These are phyloP conservation scores for Phaedon cochleariae DNA, from an alignment of 2,888 invertebrate genomes.

Conservation along the genomic window DNA sequence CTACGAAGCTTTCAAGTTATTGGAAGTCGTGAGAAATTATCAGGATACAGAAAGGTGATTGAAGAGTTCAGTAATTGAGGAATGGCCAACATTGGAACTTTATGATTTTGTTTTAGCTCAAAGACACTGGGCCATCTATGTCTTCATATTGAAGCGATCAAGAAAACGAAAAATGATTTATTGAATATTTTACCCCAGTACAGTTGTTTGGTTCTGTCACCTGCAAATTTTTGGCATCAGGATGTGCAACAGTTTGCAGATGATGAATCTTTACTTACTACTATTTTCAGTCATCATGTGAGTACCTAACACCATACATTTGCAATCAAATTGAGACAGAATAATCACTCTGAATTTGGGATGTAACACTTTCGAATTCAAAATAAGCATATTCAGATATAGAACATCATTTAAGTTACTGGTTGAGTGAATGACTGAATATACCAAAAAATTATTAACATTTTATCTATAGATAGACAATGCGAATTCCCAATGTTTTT, in stretches of 20 bases:
- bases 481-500: no score
- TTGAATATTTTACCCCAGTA: conserved; percentile 82
- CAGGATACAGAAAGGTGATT: conserved; percentile 74
- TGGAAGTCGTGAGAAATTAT: conserved; percentile 87
- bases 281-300: conserved; percentile 86
- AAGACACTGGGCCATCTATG: conserved; percentile 83
- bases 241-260: conserved; percentile 80
- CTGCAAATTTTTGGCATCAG: conserved; percentile 93
- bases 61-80: no score
- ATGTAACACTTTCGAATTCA: no score
- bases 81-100: no score
- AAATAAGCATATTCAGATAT: no score
- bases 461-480: no score
- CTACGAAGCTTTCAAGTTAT: conserved; percentile 86
- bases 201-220: conserved; percentile 89
- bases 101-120: conserved; percentile 64
- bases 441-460: no score
- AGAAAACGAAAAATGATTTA: conserved; percentile 64
- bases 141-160: conserved; percentile 84
- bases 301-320: no score
- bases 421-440: no score
- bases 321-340: no score
- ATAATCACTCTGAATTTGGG: no score
- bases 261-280: conserved; percentile 82
- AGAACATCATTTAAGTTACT: no score